Conservation (phyloP, 2,888 invertebrate genomes). For the Drosophila conformis region DNA sequence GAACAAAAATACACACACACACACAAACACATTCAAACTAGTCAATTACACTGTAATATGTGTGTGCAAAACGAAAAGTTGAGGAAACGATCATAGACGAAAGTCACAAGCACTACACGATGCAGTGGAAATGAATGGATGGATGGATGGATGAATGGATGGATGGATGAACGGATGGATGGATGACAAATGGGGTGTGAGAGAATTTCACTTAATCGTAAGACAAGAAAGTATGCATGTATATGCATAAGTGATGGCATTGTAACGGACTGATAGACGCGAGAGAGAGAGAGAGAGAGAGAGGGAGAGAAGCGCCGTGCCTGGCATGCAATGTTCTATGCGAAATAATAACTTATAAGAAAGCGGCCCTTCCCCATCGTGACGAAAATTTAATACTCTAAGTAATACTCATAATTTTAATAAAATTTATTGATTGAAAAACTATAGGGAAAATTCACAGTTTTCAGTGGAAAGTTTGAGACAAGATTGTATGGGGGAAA, state of each 20-base stretch:
- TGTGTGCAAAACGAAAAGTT: slow-evolving; percentile 22
- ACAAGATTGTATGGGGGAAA: not conserved
- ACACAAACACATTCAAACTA: not conserved
- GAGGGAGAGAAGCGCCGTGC: too few species aligned
- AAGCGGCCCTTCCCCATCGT: not conserved
- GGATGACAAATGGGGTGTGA: slow-evolving; percentile 34
- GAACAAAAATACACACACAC: not conserved
- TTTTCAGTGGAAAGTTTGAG: not conserved
- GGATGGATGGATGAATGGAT: not conserved
- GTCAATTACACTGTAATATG: slow-evolving; percentile 39
- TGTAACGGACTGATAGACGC: slow-evolving; percentile 3
- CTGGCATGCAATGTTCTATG: slow-evolving; percentile 56
- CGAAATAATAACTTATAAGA: slow-evolving; percentile 24
- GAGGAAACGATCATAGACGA: slow-evolving; percentile 40
- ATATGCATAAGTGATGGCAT: too few species aligned
- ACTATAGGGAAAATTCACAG: not conserved
- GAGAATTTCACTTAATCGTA: slow-evolving; percentile 26
- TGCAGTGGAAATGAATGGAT: slow-evolving; percentile 36
- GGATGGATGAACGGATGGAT: not conserved
- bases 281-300: too few species aligned
- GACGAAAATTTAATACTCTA: slow-evolving; percentile 30
- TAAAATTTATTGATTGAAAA: not conserved
- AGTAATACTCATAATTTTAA: not conserved
- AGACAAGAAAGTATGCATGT: slow-evolving; percentile 3
- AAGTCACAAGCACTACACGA: slow-evolving; percentile 47